These are phyloP conservation scores for Platichthys stellatus DNA, from an alignment of 2,113 vertebrate species.

Conservation along the genomic window DNA sequence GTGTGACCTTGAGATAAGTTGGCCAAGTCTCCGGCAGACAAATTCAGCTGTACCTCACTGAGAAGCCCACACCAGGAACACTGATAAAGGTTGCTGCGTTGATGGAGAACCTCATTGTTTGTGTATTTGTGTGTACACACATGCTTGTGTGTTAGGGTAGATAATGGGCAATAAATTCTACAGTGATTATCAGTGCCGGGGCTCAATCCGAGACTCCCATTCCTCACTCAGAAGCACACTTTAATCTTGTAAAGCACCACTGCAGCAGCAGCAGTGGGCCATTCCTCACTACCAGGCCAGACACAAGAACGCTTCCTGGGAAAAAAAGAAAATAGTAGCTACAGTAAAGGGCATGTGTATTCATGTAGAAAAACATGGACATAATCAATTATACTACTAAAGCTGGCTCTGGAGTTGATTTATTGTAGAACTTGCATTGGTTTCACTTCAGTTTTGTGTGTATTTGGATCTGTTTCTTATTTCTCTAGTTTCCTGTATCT, in stretches of 20 bases:
- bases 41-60: slow-evolving; percentile 13
- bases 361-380: slow-evolving; percentile 11
- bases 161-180: slow-evolving; percentile 60
- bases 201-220: slow-evolving; percentile 37
- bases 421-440: neutral
- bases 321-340: slow-evolving; percentile 9
- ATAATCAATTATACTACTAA: slow-evolving; percentile 33
- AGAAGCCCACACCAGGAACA: slow-evolving; percentile 7
- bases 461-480: neutral
- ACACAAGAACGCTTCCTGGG: slow-evolving; percentile 20
- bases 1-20: slow-evolving; percentile 47
- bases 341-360: slow-evolving; percentile 25
- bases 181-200: slow-evolving; percentile 54
- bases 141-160: slow-evolving; percentile 34
- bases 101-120: slow-evolving; percentile 28
- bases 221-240: slow-evolving; percentile 57
- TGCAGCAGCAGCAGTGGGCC: slow-evolving; percentile 8
- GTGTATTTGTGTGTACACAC: slow-evolving; percentile 2
- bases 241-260: slow-evolving; percentile 69
- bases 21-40: slow-evolving; percentile 9
- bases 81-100: slow-evolving; percentile 26
- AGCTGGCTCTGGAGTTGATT: slow-evolving; percentile 10
- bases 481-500: neutral
- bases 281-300: slow-evolving; percentile 43
- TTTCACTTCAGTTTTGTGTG: neutral